phyloP scores from a whole-genome alignment of 2,113 vertebrate genomes.

The Rafetus swinhoei region DNA sequence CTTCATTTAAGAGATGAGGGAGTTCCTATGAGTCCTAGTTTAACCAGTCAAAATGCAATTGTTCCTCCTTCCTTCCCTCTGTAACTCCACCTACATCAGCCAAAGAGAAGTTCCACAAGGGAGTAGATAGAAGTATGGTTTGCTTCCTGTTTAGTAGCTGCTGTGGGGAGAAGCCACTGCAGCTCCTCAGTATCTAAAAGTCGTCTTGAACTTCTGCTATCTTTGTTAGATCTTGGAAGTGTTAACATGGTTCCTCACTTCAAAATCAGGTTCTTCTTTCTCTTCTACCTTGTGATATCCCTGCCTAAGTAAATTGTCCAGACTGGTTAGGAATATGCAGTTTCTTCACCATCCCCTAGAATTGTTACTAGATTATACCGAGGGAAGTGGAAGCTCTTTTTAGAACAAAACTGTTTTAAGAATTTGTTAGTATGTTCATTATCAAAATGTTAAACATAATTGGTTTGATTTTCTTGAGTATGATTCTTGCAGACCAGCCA shows the following conservation, averaged over 20 bases:
- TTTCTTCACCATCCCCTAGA: not conserved
- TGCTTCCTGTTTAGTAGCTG: not conserved
- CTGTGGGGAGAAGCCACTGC: not conserved
- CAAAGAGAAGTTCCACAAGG: not conserved
- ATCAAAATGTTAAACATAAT: not conserved
- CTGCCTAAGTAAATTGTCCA: not conserved
- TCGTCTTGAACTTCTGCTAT: not conserved
- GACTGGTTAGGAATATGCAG: not conserved
- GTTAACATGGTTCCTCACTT: not conserved
- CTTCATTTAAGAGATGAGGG: not conserved
- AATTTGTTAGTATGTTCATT: not conserved
- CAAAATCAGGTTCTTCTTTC: not conserved
- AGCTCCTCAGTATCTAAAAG: not conserved
- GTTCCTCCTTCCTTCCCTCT: not conserved
- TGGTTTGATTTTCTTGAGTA: not conserved
- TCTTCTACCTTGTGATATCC: too few relatives aligned
- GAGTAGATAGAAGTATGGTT: not conserved
- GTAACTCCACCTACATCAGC: not conserved
- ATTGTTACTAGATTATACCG: not conserved
- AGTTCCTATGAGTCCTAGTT: not conserved
- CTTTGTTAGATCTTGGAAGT: not conserved
- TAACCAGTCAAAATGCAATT: not conserved
- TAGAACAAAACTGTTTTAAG: rapidly evolving
- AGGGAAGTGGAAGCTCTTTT: not conserved
- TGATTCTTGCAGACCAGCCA: not conserved